Evolutionary conservation across 2,888 invertebrate species (phyloP).

Genomic region (Nomada ferruginata): DNA sequence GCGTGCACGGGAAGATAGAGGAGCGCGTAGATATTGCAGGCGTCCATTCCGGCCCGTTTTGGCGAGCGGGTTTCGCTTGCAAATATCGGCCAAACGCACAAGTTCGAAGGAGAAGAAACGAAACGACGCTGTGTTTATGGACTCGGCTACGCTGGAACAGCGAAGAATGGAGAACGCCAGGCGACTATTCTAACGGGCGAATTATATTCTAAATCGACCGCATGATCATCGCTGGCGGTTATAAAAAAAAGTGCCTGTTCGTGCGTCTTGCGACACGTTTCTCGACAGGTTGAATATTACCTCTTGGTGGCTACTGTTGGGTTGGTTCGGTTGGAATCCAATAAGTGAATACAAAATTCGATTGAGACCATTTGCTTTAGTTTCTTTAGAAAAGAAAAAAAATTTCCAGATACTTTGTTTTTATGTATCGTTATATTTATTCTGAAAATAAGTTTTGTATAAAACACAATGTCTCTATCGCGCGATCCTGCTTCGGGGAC

Average conservation of each 20-base stretch:
- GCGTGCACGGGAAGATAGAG: slow-evolving; percentile 40
- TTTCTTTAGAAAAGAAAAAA: too few species aligned
- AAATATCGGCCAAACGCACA: slow-evolving; percentile 9
- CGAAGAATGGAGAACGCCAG: slow-evolving; percentile 10
- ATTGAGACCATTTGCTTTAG: too few species aligned
- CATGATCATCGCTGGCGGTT: slow-evolving; percentile 20
- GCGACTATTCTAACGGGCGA: slow-evolving; percentile 61
- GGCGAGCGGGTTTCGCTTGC: slow-evolving; percentile 25
- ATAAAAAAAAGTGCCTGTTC: slow-evolving; percentile 32
- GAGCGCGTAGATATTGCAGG: slow-evolving; percentile 31
- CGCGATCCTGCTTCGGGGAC: neutral
- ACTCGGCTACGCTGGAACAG: slow-evolving; percentile 3
- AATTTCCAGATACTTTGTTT: too few species aligned
- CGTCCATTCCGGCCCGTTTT: slow-evolving; percentile 44
- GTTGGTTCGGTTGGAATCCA: too few species aligned
- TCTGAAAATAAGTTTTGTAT: too few species aligned
- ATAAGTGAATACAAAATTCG: too few species aligned
- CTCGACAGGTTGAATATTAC: neutral
- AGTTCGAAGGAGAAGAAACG: slow-evolving; percentile 20
- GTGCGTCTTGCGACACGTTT: slow-evolving; percentile 3
- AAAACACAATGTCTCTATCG: too few species aligned
- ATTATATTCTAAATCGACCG: slow-evolving; percentile 50
- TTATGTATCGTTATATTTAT: too few species aligned
- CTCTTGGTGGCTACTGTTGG: too few species aligned
- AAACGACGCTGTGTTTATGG: slow-evolving; percentile 58